Evolutionary conservation across 2,113 vertebrate species (phyloP).

Genomic region (Diphyllodes magnificus): DNA sequence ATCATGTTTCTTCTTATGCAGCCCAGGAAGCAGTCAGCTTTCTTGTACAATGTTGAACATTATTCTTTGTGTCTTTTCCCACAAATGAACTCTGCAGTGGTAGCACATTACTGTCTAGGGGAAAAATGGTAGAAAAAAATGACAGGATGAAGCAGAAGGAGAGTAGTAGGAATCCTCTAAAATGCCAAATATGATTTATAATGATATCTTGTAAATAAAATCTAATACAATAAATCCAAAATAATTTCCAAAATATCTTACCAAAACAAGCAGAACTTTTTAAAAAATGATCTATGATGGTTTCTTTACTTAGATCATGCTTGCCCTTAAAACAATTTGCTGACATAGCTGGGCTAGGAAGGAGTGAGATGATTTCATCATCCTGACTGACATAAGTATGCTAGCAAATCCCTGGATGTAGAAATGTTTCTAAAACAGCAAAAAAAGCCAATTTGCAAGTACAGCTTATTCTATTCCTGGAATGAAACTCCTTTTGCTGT

Average conservation of each 20-base stretch:
- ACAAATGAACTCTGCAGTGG: not conserved
- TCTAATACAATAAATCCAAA: not conserved
- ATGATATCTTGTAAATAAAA: not conserved
- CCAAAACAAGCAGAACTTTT: not conserved
- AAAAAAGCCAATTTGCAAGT: not conserved
- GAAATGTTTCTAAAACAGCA: not conserved
- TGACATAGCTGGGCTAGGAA: not conserved
- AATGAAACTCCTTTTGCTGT: not conserved
- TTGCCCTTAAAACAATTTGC: constrained; percentile 20
- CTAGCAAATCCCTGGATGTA: not conserved
- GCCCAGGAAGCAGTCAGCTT: not conserved
- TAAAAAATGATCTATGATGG: not conserved
- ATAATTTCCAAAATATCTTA: not conserved
- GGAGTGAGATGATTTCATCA: not conserved
- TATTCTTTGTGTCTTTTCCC: not conserved
- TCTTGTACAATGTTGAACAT: not conserved
- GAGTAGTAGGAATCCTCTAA: not conserved
- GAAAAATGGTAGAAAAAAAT: not conserved
- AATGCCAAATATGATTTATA: not conserved
- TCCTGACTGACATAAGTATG: not conserved
- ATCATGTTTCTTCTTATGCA: rapidly evolving
- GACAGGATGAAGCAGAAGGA: not conserved
- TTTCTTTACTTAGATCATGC: not conserved
- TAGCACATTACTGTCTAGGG: not conserved
- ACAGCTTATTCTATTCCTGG: not conserved